Evolutionary conservation across 2,888 invertebrate genomes (phyloP).

Genomic region (Argyresthia albistria): DNA sequence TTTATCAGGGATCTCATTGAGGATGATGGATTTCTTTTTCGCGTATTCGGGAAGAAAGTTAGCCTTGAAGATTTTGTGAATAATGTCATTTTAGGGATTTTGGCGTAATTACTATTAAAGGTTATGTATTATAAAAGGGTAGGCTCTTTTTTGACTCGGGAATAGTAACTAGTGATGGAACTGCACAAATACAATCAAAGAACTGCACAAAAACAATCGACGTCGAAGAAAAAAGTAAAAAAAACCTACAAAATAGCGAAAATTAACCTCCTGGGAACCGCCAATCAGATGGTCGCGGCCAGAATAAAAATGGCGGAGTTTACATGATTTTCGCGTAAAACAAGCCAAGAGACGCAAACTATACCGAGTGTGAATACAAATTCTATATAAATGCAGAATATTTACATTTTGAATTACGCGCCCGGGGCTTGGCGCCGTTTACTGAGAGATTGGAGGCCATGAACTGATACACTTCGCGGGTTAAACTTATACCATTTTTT

Average conservation of each 20-base stretch:
- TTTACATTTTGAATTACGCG: conserved; percentile 70
- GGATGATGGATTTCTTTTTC: neutral
- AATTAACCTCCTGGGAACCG: conserved; percentile 68
- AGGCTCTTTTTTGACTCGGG: too few relatives aligned
- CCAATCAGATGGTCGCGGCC: conserved; percentile 54
- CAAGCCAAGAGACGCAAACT: conserved; percentile 46
- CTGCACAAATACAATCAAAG: too few relatives aligned
- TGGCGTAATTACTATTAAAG: too few relatives aligned
- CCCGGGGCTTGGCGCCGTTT: conserved; percentile 36
- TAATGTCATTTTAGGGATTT: too few relatives aligned
- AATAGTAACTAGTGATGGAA: too few relatives aligned
- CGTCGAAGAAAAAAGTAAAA: neutral
- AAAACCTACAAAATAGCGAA: conserved; percentile 29
- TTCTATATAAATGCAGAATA: conserved; percentile 61
- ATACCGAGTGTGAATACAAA: conserved; percentile 61
- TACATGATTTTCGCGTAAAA: conserved; percentile 68
- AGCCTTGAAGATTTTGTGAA: too few relatives aligned
- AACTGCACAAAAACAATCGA: neutral
- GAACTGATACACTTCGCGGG: too few relatives aligned
- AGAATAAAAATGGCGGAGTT: conserved; percentile 63
- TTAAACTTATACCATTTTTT: too few relatives aligned
- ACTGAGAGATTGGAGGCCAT: neutral
- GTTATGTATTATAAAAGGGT: too few relatives aligned
- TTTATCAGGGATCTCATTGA: conserved; percentile 27
- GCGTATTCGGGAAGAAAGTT: too few relatives aligned